A percentile compares a stretch with the other conserved stretches of the same genome.
These are phyloP conservation scores for Corythornis cristatus DNA, from an alignment of 2,113 vertebrate species.

Conservation along the genomic window DNA sequence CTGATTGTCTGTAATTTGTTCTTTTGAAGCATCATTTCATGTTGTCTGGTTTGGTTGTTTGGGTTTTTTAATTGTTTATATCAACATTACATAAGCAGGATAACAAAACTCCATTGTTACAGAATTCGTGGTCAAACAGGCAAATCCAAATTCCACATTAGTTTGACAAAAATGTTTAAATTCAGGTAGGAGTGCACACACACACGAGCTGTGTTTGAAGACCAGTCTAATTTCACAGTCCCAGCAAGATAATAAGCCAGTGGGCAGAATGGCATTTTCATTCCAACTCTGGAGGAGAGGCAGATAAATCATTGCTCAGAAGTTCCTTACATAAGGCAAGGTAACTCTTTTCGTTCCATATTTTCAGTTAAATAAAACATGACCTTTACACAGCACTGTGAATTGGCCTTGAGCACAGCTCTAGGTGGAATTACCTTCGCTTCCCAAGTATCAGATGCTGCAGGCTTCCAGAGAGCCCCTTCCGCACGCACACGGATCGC, in stretches of 20 bases:
- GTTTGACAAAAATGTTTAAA: background rate
- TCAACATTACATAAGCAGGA: background rate
- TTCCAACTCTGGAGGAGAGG: background rate
- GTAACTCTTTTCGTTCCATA: background rate
- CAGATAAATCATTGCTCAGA: background rate
- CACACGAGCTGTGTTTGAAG: background rate
- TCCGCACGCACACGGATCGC: background rate
- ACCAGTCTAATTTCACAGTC: background rate
- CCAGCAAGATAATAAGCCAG: background rate
- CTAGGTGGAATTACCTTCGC: slow-evolving; percentile 2
- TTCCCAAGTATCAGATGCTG: background rate
- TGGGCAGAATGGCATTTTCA: background rate
- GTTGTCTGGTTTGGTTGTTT: background rate
- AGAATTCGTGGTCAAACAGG: background rate
- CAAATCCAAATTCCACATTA: background rate
- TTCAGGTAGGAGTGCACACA: background rate
- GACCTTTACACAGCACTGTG: background rate
- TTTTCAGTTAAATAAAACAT: slow-evolving; percentile 51
- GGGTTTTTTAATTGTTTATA: background rate
- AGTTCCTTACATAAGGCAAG: background rate
- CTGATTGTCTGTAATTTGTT: background rate
- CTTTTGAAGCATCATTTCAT: background rate
- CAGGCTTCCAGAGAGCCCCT: background rate
- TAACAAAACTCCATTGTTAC: background rate
- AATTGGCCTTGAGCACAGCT: slow-evolving; percentile 6